Evolutionary conservation across 2,797 vertebrate genomes (phyloP).

Genomic region (Antrozous pallidus): DNA sequence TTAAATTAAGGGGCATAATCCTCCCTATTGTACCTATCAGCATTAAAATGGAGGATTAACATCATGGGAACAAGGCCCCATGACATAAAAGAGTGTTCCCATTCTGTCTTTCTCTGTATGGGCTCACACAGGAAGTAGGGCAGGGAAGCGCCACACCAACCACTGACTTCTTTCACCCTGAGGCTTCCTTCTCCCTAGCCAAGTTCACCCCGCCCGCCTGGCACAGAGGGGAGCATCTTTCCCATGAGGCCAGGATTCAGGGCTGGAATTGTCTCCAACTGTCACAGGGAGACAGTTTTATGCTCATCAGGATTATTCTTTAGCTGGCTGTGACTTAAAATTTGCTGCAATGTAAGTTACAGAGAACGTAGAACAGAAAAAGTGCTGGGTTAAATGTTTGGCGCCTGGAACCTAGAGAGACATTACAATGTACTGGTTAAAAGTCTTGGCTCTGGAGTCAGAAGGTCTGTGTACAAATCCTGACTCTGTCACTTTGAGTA

Average conservation of each 20-base stretch:
- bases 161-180: neutral
- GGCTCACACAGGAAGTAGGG: neutral
- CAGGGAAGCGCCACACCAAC: neutral
- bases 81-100: neutral
- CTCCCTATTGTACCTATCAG: constrained; percentile 34
- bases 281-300: neutral
- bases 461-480: neutral
- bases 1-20: constrained; percentile 53
- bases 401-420: neutral
- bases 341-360: neutral
- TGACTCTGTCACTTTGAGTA: neutral
- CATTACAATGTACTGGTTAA: neutral
- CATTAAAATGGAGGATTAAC: constrained; percentile 54
- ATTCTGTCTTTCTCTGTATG: neutral
- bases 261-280: neutral
- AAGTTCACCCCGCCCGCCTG: neutral
- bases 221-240: neutral
- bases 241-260: neutral
- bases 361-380: neutral
- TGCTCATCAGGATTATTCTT: neutral
- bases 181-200: neutral
- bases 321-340: neutral
- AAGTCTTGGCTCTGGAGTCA: neutral
- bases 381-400: neutral
- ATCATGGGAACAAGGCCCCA: constrained; percentile 40